Base-by-base conservation (phyloP, 1,140 invertebrate species). In the Drosophila willistoni region DNA sequence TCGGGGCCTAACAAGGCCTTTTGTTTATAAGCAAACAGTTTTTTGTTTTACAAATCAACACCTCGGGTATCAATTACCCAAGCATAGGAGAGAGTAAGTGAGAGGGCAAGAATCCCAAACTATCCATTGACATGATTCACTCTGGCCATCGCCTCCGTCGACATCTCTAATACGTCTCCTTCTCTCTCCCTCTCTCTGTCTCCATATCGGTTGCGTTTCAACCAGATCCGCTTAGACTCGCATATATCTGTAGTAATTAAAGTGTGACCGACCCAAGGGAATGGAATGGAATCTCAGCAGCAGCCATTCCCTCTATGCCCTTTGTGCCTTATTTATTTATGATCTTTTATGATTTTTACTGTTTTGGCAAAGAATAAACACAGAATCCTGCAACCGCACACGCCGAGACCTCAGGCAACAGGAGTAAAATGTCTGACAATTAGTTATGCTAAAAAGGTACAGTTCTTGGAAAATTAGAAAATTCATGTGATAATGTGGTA, bases 41-140 rank as follows among this genome's bases (percentile, higher is more conserved):
- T 86, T 86, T 87, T 86, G 64, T 87, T 87, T 87, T 87, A 71
- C 77, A 87, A 87, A 87, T 89, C 83, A 87, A 87, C 83, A 87
- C 84, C 83, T 87, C 70, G 84, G 77, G 84, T 87, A 87, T 87
- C 83, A 87, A 87, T 89, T 87, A 83, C 83, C 70, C 64, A 39
- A 62, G 10, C 13, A 41, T 12, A 47, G 6, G 29, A 59, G 55
- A 59, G 36, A 47, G 47, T 29, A 29, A 65, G 36, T n/a, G 44
- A 68, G 56, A 36, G 13, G 22, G 6, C 19, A 19, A 39, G 25
- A 54, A 7, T 62, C 44, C 9, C 44, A 51, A 51, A 7, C 29
- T 19, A 36, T 39, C 42, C 73, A 64, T 63, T 51, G 44, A 19
- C 63, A 64, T 81, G 79, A 81, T 73, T 81, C 79, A 81, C 73